phyloP scores from a whole-genome alignment of 2,888 invertebrate genomes.

The Neoitamus cyanurus region DNA sequence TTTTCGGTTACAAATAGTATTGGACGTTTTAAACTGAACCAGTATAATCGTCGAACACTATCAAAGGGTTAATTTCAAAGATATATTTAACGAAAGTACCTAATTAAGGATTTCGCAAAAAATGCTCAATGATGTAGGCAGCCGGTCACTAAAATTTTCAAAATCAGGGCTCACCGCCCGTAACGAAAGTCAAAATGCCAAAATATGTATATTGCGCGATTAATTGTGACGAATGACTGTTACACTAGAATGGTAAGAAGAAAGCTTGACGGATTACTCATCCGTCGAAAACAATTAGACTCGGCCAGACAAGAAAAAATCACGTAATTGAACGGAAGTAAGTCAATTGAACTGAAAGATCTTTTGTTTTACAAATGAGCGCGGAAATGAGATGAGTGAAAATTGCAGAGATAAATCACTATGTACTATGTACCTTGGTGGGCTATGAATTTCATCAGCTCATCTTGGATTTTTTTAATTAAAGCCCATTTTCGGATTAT shows the following conservation, averaged over 20 bases:
- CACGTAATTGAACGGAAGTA: slow-evolving; percentile 24
- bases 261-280: slow-evolving; percentile 28
- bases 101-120: not conserved
- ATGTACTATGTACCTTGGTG: no score
- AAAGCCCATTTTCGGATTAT: not conserved
- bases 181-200: not conserved
- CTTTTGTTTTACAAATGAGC: not conserved
- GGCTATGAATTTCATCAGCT: not conserved
- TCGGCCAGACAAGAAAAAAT: slow-evolving; percentile 5
- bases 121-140: not conserved
- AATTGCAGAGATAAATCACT: not conserved
- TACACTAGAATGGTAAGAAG: not conserved
- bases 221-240: not conserved
- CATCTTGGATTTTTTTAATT: not conserved
- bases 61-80: no score
- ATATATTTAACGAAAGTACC: not conserved
- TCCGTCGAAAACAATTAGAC: not conserved
- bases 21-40: no score
- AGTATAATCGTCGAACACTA: no score
- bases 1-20: no score
- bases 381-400: not conserved
- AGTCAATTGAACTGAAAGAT: slow-evolving; percentile 6
- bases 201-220: no score
- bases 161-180: not conserved
- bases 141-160: not conserved